Evolutionary conservation across 2,113 vertebrate genomes (phyloP), one percentile per base, ranked within the genome.

Genomic region (Catharus minimus): DNA sequence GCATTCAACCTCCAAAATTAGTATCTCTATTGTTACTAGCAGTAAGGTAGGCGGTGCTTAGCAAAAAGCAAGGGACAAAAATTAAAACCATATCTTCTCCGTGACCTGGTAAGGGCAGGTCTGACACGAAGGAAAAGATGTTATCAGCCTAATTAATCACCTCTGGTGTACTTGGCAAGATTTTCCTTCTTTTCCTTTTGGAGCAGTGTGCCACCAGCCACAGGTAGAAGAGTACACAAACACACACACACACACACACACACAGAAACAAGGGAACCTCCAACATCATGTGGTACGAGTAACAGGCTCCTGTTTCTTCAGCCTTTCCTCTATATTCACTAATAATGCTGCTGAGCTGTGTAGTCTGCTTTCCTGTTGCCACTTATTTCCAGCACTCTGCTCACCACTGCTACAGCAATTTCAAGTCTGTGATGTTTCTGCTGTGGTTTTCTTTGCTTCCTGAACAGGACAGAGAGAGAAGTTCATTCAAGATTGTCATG

Each of bases 401-500:
- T 92, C 7, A 3, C 26, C 19, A 61, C 26, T 72, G n/a, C 22
- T 88, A 73, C 11, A 41, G 17, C 19, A 86, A 39, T 46, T 86
- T 85, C 50, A 79, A 82, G 28, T 18, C 20, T 76, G 27, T 64
- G 39, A 52, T 16, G 5, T 33, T 96, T 95, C 60, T 86, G 47
- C 30, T 83, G 56, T 73, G 19, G 13, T 52, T 93, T 91, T 82
- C 39, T 77, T 90, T 86, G 30, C 65, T 85, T 88, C 52, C 64
- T 76, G 39, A 49, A 2, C 10, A 73, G 47, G 43, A 50, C n/a
- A 66, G 57, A 82, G 33, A 46, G 82, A 87, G 21, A 55, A 65
- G 5, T 16, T 77, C 16, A 43, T 87, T 15, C 53, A 50, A 62
- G 30, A 58, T 26, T 57, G 21, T 11, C 16, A 19, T 13, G 21